These are phyloP conservation scores for Rhimphoctona megacephalus DNA, from an alignment of 2,888 invertebrate species.

Conservation along the genomic window DNA sequence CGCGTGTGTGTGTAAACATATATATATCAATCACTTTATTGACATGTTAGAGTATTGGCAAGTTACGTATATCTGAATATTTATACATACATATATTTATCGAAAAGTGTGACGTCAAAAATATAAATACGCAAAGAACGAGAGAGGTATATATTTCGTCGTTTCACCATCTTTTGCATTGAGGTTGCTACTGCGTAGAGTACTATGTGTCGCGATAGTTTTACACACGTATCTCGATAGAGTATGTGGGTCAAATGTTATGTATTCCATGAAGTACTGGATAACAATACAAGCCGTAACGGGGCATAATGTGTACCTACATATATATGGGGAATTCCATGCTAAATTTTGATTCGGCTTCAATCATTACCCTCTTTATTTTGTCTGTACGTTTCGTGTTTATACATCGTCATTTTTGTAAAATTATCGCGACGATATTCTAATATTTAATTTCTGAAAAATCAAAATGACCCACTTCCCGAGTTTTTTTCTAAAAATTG, in stretches of 20 bases:
- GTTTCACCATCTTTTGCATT: conserved; percentile 53
- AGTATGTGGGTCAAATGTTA: conserved; percentile 66
- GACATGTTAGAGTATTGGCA: conserved; percentile 10
- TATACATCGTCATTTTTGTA: too few species aligned
- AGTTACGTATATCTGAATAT: conserved; percentile 24
- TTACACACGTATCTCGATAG: conserved; percentile 47
- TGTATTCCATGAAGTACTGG: conserved; percentile 65
- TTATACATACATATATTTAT: not conserved
- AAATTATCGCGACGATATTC: not conserved
- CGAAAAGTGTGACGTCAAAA: conserved; percentile 41
- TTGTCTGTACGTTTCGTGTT: too few species aligned
- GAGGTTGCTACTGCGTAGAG: conserved; percentile 37
- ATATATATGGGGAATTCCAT: conserved; percentile 16
- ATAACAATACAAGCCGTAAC: conserved; percentile 66
- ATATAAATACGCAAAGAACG: conserved; percentile 33
- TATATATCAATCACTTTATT: conserved; percentile 6
- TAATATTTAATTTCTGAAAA: not conserved
- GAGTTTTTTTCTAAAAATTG: not conserved
- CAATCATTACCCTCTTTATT: not conserved
- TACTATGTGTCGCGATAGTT: conserved; percentile 44
- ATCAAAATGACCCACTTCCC: not conserved
- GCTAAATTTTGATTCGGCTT: not conserved
- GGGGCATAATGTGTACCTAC: conserved; percentile 41
- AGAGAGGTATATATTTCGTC: conserved; percentile 21
- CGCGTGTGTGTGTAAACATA: not conserved